Conservation (phyloP, 2,888 invertebrate species). For the Pachliopta kotzebuea region DNA sequence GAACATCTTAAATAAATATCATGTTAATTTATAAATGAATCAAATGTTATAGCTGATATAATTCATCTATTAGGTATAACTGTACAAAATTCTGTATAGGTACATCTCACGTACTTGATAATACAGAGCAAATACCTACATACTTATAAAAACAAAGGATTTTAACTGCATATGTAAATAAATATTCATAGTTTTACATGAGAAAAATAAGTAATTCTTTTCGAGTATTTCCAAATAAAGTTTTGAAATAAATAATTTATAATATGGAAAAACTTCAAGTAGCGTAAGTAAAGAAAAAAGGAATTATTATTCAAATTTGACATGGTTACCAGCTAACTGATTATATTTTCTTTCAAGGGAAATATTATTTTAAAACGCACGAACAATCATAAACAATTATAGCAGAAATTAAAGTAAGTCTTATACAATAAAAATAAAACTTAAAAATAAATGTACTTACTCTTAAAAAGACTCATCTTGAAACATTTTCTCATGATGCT, state of each 20-base stretch:
- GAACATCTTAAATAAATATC: background rate
- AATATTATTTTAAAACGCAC: background rate
- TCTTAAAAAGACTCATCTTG: slow-evolving; percentile 75
- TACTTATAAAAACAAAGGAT: background rate
- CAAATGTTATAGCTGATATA: background rate
- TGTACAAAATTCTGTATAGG: background rate
- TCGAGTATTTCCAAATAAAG: background rate
- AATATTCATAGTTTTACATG: background rate
- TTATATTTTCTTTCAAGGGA: background rate
- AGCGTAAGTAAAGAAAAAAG: background rate
- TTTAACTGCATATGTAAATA: background rate
- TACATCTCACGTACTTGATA: background rate
- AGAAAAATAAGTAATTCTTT: background rate
- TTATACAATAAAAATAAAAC: background rate
- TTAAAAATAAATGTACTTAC: slow-evolving; percentile 51
- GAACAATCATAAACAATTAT: background rate
- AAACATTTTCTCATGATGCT: slow-evolving; percentile 74
- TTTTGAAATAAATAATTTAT: background rate
- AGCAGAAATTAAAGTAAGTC: background rate
- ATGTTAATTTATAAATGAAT: background rate
- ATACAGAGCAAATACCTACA: background rate
- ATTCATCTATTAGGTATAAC: background rate
- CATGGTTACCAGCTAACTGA: background rate
- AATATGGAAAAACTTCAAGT: background rate
- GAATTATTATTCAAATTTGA: background rate